phyloP scores from a whole-genome alignment of 1,140 invertebrate species.

The Daktulosphaira vitifoliae region DNA sequence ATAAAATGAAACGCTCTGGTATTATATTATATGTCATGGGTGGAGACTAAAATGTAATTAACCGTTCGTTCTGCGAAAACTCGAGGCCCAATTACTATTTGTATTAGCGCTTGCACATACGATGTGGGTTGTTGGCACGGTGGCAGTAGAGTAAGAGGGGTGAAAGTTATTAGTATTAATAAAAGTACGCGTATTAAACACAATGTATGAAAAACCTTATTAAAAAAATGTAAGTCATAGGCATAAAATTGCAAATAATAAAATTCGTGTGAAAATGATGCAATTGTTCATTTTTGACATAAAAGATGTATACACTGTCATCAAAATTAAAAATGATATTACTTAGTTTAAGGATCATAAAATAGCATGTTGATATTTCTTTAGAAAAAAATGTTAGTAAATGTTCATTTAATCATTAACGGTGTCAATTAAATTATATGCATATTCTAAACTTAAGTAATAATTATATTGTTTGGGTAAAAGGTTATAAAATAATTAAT shows the following conservation, averaged over 20 bases:
- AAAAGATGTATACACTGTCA: background rate
- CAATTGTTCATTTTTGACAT: background rate
- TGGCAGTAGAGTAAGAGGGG: background rate
- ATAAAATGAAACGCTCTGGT: background rate
- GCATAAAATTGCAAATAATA: background rate
- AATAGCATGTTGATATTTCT: background rate
- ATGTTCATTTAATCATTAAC: no score
- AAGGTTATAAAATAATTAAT: no score
- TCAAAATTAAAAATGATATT: background rate
- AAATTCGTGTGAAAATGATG: constrained; percentile 13
- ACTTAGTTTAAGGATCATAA: background rate
- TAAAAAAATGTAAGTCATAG: constrained; percentile 18
- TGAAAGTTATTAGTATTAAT: constrained; percentile 27
- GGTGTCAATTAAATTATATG: no score
- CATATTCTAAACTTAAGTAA: no score
- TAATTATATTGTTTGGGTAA: no score
- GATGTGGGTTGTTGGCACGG: background rate
- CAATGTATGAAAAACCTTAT: background rate
- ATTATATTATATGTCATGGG: constrained; percentile 21
- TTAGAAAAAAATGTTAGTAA: no score
- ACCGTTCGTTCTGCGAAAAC: constrained; percentile 10
- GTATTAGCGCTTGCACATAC: background rate
- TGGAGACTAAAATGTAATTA: constrained; percentile 28
- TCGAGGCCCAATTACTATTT: constrained; percentile 13
- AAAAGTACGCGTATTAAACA: constrained; percentile 1